These are phyloP conservation scores for Proisotoma minuta DNA, from an alignment of 2,888 invertebrate genomes.

Conservation along the genomic window DNA sequence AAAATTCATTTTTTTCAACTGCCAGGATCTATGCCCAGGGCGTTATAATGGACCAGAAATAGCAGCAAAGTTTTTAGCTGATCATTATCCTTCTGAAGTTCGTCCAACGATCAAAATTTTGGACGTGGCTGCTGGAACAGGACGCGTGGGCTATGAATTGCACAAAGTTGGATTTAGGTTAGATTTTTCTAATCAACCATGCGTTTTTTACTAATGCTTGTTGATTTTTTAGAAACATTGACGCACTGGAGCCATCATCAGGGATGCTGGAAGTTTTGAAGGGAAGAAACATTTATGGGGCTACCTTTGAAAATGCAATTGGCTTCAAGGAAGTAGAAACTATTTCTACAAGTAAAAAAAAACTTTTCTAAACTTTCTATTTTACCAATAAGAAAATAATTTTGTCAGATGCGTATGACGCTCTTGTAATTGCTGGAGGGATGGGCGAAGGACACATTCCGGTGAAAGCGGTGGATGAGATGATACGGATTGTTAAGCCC, in stretches of 20 bases:
- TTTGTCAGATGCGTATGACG: conserved; percentile 48
- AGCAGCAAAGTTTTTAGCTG: conserved; percentile 48
- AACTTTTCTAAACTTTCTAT: background rate
- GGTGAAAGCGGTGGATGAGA: conserved; percentile 48
- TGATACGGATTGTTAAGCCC: conserved; percentile 49
- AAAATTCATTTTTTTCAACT: no score
- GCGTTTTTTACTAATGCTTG: no score
- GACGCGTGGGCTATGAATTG: conserved; percentile 49
- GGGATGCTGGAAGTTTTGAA: conserved; percentile 49
- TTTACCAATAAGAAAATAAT: background rate
- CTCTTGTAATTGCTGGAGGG: conserved; percentile 48
- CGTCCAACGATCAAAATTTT: conserved; percentile 47
- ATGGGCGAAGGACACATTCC: conserved; percentile 51
- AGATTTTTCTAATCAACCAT: no score
- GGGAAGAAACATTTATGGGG: conserved; percentile 48
- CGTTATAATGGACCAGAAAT: conserved; percentile 50
- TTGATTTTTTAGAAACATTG: conserved; percentile 44
- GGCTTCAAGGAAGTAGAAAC: conserved; percentile 29
- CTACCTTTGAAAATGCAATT: conserved; percentile 45
- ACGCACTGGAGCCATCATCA: conserved; percentile 50
- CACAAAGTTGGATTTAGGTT: conserved; percentile 42
- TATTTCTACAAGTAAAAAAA: conserved; percentile 30
- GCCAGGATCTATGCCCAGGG: conserved; percentile 39
- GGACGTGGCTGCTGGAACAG: conserved; percentile 52
- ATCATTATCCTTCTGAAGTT: conserved; percentile 40